phyloP scores from a whole-genome alignment of 2,888 invertebrate genomes.

The Ctena decussata region DNA sequence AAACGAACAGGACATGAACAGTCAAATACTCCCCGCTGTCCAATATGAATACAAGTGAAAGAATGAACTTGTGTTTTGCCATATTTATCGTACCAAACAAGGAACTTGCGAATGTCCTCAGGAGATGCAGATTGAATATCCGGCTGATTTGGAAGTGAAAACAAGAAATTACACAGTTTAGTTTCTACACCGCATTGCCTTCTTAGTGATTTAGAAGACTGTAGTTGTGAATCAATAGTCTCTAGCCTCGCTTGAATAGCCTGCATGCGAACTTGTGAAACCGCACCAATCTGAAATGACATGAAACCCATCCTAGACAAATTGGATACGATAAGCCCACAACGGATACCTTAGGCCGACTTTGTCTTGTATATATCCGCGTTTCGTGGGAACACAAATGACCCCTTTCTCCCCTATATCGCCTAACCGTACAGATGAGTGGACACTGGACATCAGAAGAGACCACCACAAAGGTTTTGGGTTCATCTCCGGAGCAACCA shows the following conservation, averaged over 20 bases:
- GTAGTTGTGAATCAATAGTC: too few relatives aligned
- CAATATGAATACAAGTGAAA: too few relatives aligned
- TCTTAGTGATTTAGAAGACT: neutral
- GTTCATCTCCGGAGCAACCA: conserved; percentile 20
- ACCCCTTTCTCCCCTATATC: neutral
- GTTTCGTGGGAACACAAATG: neutral
- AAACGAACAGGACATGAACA: too few relatives aligned
- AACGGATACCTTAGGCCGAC: conserved; percentile 16
- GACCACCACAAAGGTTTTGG: conserved; percentile 57
- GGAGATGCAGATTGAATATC: too few relatives aligned
- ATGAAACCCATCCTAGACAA: neutral
- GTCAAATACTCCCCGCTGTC: too few relatives aligned
- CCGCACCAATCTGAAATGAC: neutral
- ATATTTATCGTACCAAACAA: too few relatives aligned
- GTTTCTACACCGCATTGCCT: neutral
- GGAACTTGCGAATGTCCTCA: too few relatives aligned
- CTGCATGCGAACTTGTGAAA: too few relatives aligned
- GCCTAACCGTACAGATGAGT: neutral
- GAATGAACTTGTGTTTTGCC: too few relatives aligned
- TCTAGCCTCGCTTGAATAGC: too few relatives aligned
- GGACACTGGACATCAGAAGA: neutral
- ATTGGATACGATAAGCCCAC: neutral
- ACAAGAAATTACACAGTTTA: neutral
- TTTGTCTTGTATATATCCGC: conserved; percentile 22
- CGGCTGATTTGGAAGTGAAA: neutral